Base-by-base conservation (phyloP, 2,888 invertebrate genomes). In the Erebia ligea region DNA sequence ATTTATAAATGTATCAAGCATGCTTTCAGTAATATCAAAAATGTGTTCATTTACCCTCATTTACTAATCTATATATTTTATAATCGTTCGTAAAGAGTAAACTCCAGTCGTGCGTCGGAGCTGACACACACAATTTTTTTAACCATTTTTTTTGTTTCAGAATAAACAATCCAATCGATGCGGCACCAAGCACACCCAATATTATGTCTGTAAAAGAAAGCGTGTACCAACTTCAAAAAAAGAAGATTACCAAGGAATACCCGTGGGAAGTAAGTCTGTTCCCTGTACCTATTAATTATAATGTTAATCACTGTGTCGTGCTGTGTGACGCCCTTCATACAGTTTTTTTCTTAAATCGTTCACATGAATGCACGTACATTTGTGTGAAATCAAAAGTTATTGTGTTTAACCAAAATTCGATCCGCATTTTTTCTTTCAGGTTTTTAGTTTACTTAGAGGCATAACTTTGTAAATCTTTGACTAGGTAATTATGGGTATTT, bases 201-300 rank as follows among this genome's bases (percentile, higher is more conserved):
- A 84, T 91, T 45, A 74, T 85, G 15, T 84, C 89, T 0, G 89
- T 91, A 86, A 90, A 85, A 54, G 87, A 90, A 15, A 88, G 83
- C 50, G 79, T 91, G 0, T 89, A 89, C 72, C 82, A 90, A 67
- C 75, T 92, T 48, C 89, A 89, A 65, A 85, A 89, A 45, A 92
- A 94, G 78, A 94, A 91, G 77, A 83, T 95, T 3, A 91, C 90
- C 74, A 84, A 85, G 54, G 85, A 90, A 65, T 94, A 85, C 65
- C 88, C 90, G 0, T 94, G 94, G 94, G 88, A 90, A 74, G 94
- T 94, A 72, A 87, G 90, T 40, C 21, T 63, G 25, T 45, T 64
- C 13, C 6, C 6, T 34, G 34, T 6, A 34, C 5, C 34, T 67
- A 48, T 10, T 50, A 34, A 15, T n/a, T 17, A 40, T 8, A 45